These are phyloP conservation scores for Syrphus vitripennis DNA, from an alignment of 2,888 invertebrate genomes.

Conservation along the genomic window DNA sequence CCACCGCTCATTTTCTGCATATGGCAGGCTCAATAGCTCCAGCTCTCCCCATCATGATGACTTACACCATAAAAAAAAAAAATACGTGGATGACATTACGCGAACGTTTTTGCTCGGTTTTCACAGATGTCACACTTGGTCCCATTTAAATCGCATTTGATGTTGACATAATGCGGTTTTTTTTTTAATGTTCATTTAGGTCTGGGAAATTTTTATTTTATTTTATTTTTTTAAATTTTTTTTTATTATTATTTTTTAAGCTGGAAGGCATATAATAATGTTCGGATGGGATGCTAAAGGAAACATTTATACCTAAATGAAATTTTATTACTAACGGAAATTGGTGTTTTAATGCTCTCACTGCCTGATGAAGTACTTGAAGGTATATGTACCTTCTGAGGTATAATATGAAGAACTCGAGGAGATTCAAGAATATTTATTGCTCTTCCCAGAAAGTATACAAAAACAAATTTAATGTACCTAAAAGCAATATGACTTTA, in stretches of 20 bases:
- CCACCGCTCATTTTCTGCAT: neutral
- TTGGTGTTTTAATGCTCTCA: conserved; percentile 61
- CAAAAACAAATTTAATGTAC: conserved; percentile 17
- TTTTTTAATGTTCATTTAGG: conserved; percentile 68
- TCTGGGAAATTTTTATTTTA: neutral
- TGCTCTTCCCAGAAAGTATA: conserved; percentile 25
- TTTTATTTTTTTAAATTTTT: conserved; percentile 13
- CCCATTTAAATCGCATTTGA: conserved; percentile 71
- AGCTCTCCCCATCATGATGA: neutral
- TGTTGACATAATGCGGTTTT: conserved; percentile 70
- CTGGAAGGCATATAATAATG: conserved; percentile 11
- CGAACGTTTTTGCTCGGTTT: conserved; percentile 52
- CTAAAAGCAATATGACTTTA: neutral
- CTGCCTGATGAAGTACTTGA: neutral
- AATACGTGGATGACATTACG: conserved; percentile 59
- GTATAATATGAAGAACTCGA: neutral
- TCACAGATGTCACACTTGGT: conserved; percentile 71
- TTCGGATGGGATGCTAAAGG: conserved; percentile 15
- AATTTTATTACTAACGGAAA: conserved; percentile 65
- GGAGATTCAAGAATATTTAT: conserved; percentile 35
- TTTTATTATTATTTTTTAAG: neutral
- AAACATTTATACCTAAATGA: conserved; percentile 56
- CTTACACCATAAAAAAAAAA: conserved; percentile 34
- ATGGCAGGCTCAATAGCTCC: conserved; percentile 38
- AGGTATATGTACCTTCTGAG: neutral